These are phyloP conservation scores for Lepidothrix coronata DNA, from an alignment of 2,113 vertebrate genomes.

Conservation along the genomic window DNA sequence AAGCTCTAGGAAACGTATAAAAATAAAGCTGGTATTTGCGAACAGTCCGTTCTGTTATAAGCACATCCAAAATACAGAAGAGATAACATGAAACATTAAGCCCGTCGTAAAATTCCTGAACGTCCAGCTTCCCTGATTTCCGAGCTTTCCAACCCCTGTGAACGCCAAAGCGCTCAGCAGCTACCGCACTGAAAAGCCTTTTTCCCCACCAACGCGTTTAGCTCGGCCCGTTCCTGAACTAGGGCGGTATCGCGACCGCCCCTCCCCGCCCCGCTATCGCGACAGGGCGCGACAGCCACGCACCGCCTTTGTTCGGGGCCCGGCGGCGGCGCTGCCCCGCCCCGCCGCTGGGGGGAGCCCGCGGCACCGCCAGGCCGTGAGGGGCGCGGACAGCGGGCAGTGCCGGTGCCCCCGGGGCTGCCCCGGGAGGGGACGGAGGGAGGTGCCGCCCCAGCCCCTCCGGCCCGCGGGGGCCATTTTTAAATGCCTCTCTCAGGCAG, in stretches of 20 bases:
- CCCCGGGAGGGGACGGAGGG: not conserved
- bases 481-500: not conserved
- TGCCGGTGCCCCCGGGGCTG: not conserved
- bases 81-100: rapidly evolving
- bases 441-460: not conserved
- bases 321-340: not conserved
- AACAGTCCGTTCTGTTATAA: rapidly evolving
- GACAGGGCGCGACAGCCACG: not conserved
- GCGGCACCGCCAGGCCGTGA: too few relatives aligned
- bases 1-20: not conserved
- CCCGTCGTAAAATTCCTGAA: not conserved
- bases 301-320: not conserved
- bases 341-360: not conserved
- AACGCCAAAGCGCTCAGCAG: rapidly evolving
- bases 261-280: not conserved
- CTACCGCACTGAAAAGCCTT: too few relatives aligned
- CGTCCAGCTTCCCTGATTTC: not conserved
- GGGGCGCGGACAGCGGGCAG: too few relatives aligned
- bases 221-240: rapidly evolving
- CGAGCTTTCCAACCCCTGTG: rapidly evolving
- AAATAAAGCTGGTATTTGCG: not conserved
- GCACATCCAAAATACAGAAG: rapidly evolving
- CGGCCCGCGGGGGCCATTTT: not conserved
- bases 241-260: rapidly evolving
- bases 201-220: rapidly evolving